Evolutionary conservation across 2,888 invertebrate species (phyloP), one percentile per base, ranked within the genome.

Genomic region (Melinopterus prodromus): DNA sequence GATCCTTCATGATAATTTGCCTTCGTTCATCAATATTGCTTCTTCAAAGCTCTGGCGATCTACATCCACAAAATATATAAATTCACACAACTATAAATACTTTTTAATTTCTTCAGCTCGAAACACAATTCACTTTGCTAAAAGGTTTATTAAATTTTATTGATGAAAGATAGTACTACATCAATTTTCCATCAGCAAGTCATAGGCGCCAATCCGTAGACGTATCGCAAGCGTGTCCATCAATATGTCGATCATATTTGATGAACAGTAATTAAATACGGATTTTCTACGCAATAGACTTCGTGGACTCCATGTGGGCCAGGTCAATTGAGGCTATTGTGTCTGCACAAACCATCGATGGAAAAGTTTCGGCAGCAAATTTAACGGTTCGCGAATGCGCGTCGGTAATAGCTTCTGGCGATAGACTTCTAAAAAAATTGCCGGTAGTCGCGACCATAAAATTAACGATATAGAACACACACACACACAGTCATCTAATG

Each of bases 251-350:
- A 53, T 53, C 53, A 53, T 6, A 53, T 2, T 53, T 53, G 53
- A 53, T 53, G 53, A 53, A 53, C 53, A 12, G 7, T 53, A 53
- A 53, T 53, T 53, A 53, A 53, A 53, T 53, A 12, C 53, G 53
- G 53, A 53, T 53, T 53, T 53, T 53, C 53, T 53, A 12, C 53
- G 53, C 53, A 53, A 53, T 53, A 53, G 53, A 53, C 53, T 53
- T 53, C 12, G 53, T 53, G 53, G 12, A 7, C 12, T 7, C 9
- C 9, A 9, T 53, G 53, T 53, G 53, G 53, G 53, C 53, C 53
- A 53, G 53, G 53, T 53, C 53, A 53, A 53, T 53, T 53, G 53
- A 53, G 53, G 53, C 53, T 53, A 53, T 53, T 53, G 53, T 53
- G 53, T 53, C 53, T 53, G 53, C 53, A 53, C 9, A 12, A 53